These are phyloP conservation scores for Papilio polytes DNA, from an alignment of 1,140 invertebrate species.

Conservation along the genomic window DNA sequence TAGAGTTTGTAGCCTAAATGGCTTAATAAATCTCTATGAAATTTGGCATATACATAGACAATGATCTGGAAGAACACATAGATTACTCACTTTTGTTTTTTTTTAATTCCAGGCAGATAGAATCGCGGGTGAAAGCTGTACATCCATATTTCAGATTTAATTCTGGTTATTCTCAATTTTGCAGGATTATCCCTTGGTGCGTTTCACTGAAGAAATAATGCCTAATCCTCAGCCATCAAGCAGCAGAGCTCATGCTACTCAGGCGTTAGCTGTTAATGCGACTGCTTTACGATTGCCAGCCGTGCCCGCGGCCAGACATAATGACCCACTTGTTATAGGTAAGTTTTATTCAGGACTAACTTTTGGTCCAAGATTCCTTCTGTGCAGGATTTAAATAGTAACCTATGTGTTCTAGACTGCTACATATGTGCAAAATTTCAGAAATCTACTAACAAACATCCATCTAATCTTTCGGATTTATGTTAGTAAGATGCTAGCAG, in stretches of 20 bases:
- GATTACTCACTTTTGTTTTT: no score
- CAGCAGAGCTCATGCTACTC: conserved; percentile 49
- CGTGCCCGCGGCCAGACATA: conserved; percentile 52
- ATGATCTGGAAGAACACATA: no score
- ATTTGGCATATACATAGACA: no score
- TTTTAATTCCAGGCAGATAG: no score
- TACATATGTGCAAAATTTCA: no score
- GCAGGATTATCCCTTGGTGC: conserved; percentile 61
- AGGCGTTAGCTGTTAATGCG: conserved; percentile 65
- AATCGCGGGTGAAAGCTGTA: no score
- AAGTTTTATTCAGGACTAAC: conserved; percentile 21
- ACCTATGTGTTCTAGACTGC: no score
- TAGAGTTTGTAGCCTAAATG: background rate
- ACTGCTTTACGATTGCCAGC: conserved; percentile 65
- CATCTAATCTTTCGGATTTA: background rate
- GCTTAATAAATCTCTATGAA: no score
- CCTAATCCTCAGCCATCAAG: conserved; percentile 41
- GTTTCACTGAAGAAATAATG: conserved; percentile 58
- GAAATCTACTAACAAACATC: no score
- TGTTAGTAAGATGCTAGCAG: background rate
- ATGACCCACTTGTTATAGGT: conserved; percentile 58
- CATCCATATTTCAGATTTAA: background rate
- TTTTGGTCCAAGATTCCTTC: no score
- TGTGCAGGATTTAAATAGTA: no score
- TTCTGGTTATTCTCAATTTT: conserved; percentile 1